Evolutionary conservation across 2,113 vertebrate species (phyloP), one percentile per base, ranked within the genome.

Genomic region (Phaethornis superciliosus): DNA sequence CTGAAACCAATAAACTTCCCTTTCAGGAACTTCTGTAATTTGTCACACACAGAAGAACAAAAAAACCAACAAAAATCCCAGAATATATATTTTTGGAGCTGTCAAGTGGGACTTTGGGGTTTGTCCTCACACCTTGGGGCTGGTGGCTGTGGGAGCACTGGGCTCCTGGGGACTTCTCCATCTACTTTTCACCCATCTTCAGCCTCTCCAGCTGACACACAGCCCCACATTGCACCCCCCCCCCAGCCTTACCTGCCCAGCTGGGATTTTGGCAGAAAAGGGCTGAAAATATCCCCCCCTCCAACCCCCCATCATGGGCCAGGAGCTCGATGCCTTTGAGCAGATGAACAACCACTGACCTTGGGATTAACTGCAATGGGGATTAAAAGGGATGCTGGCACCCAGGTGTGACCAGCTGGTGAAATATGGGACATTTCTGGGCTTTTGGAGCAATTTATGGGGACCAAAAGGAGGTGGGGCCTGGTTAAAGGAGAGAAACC

Each of bases 1-100:
- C 95, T 95, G 96, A 96, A 96, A 96, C 96, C 90, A 93, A 96
- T 90, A 96, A 96, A 96, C 96, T 96, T 96, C 96, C 96, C 96
- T 94, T 94, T 95, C 94, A 95, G 92, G 95, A 96, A 93, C 96
- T 96, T 96, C 95, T 95, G 96, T 96, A 95, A 96, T 96, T 93
- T 95, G 90, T 94, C 95, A 81, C 92, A 92, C 33, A 76, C 49
- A 87, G 44, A 72, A 94, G 77, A 94, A 33, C 52, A 63, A 27
- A 47, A 19, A 42, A 37, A 37, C 40, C 40, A 40, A 40, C 40
- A 92, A 70, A 69, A 47, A 93, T 96, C 91, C 92, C 85, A 58
- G 72, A 21, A 46, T 7, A 12, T 52, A 7, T 46, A 42, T 74
- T 56, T 44, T n/a, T 55, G 1, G 9, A 16, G 51, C 10, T 69